Conservation (phyloP, 2,113 vertebrate genomes). For the Paratilapia polleni region DNA sequence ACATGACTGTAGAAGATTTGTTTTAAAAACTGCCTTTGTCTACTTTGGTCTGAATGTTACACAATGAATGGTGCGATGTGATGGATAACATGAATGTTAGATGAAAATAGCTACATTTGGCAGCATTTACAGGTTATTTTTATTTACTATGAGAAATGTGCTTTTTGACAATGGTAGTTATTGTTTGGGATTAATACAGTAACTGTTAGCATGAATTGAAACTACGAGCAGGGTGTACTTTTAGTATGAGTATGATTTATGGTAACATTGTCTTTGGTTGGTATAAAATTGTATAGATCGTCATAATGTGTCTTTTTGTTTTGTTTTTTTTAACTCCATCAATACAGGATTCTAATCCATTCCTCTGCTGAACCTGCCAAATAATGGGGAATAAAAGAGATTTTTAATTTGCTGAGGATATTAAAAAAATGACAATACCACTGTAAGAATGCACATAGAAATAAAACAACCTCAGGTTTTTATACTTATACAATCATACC, state of each 20-base stretch:
- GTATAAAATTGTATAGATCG: constrained; percentile 65
- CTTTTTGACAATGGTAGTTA: constrained; percentile 42
- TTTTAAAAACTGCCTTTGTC: constrained; percentile 31
- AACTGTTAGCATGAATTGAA: constrained; percentile 50
- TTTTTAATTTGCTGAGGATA: constrained; percentile 39
- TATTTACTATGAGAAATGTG: constrained; percentile 55
- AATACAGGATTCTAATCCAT: constrained; percentile 73
- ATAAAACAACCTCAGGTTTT: constrained; percentile 72
- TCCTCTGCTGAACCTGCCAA: constrained; percentile 75
- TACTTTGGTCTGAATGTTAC: constrained; percentile 58
- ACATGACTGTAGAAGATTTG: constrained; percentile 24
- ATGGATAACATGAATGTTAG: constrained; percentile 54
- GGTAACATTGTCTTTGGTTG: constrained; percentile 63
- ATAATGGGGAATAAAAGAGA: constrained; percentile 26
- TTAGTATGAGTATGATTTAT: constrained; percentile 32
- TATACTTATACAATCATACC: constrained; percentile 64
- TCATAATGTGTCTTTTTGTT: constrained; percentile 28
- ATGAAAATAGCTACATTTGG: constrained; percentile 24
- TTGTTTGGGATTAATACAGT: constrained; percentile 31
- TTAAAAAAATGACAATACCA: constrained; percentile 22
- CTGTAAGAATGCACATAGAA: constrained; percentile 61
- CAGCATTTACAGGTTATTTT: constrained; percentile 44
- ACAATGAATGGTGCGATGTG: constrained; percentile 21
- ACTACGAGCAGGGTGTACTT: constrained; percentile 44
- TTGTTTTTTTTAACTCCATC: constrained; percentile 33